These are phyloP conservation scores for Nipponia nippon DNA, from an alignment of 2,113 vertebrate species.

Conservation along the genomic window DNA sequence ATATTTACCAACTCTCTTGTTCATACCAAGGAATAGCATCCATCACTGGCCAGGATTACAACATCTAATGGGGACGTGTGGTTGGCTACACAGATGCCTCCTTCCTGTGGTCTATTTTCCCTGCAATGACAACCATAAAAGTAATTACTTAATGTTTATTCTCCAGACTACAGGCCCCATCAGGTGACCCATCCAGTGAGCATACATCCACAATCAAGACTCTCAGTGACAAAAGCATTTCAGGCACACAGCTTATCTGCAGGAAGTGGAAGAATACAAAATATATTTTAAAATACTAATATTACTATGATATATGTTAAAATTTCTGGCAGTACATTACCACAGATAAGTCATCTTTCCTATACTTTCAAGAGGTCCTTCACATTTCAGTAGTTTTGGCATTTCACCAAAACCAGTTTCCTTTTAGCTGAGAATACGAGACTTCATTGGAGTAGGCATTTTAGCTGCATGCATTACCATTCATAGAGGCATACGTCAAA, in stretches of 20 bases:
- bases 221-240: neutral
- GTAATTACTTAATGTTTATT: neutral
- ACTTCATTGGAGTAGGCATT: neutral
- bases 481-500: neutral
- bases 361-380: neutral
- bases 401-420: neutral
- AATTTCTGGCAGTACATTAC: neutral
- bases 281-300: neutral
- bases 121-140: neutral
- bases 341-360: neutral
- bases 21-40: conserved; percentile 59
- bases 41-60: conserved; percentile 37
- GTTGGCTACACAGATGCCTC: conserved; percentile 57
- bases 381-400: neutral
- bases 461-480: neutral
- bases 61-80: conserved; percentile 46
- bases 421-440: neutral
- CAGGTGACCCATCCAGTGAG: neutral
- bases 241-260: neutral
- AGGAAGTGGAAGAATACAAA: neutral
- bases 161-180: neutral
- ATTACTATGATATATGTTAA: neutral
- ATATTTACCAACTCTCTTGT: neutral
- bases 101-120: conserved; percentile 19
- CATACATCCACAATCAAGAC: neutral